Evolutionary conservation across 2,797 vertebrate species (phyloP).

Genomic region (Semotilus atromaculatus): DNA sequence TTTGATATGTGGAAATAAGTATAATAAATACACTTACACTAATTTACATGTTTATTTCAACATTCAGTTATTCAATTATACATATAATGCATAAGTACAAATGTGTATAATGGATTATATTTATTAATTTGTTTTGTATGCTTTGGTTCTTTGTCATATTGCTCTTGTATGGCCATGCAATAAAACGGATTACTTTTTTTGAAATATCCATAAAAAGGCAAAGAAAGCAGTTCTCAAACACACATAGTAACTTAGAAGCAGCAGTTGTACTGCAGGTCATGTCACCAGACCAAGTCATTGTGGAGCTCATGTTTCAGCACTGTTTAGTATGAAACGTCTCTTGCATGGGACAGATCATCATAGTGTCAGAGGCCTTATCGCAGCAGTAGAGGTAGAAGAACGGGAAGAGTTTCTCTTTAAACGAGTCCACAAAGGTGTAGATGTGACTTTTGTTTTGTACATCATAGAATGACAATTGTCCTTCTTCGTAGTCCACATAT

Average conservation of each 20-base stretch:
- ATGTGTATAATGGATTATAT: not conserved
- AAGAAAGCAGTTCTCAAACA: not conserved
- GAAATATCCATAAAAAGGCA: not conserved
- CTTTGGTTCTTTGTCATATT: not conserved
- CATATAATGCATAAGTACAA: not conserved
- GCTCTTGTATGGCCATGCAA: not conserved
- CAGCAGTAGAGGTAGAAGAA: conserved; percentile 84
- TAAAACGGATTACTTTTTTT: not conserved
- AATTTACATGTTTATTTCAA: not conserved
- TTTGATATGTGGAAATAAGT: not conserved
- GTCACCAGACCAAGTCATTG: not conserved
- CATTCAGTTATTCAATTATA: not conserved
- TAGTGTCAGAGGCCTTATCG: conserved; percentile 81
- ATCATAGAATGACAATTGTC: conserved; percentile 81
- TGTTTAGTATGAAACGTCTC: conserved; percentile 69
- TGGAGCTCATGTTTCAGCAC: conserved; percentile 56
- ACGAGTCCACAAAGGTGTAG: conserved; percentile 75
- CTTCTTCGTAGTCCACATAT: conserved; percentile 81
- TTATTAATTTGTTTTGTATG: not conserved
- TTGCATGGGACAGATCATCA: conserved; percentile 68
- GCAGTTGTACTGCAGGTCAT: not conserved
- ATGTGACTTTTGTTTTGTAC: conserved; percentile 72
- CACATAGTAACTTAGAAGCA: not conserved
- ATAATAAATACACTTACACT: not conserved
- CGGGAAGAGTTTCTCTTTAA: conserved; percentile 75